Percentiles rank a stretch among this genome's conserved stretches.
Conservation (phyloP, 2,113 vertebrate genomes). For the Otocyon megalotis region DNA sequence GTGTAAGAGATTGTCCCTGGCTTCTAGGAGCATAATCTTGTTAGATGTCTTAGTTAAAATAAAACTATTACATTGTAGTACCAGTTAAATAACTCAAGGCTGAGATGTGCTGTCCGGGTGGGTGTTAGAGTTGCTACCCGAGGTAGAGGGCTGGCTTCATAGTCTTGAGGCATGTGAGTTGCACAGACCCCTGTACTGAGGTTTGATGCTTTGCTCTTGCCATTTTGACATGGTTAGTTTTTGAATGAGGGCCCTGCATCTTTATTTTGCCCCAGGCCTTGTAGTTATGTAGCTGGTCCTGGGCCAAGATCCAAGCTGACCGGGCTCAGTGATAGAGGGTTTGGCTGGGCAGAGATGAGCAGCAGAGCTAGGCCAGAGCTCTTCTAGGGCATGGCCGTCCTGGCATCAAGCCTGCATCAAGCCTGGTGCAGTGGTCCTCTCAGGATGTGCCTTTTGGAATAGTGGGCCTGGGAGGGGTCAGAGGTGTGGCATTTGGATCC, state of each 20-base stretch:
- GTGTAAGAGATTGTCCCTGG: background rate
- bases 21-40: background rate
- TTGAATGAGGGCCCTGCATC: background rate
- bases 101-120: background rate
- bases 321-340: fast-evolving
- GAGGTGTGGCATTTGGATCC: background rate
- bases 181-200: background rate
- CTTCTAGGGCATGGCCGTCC: fast-evolving
- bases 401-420: background rate
- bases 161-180: fast-evolving
- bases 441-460: background rate
- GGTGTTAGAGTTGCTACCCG: background rate
- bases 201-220: background rate
- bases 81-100: background rate
- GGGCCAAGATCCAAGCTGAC: background rate
- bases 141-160: background rate
- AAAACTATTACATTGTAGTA: background rate
- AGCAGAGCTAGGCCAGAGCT: background rate
- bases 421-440: background rate
- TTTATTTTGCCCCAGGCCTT: background rate
- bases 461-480: background rate
- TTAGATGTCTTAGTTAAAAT: background rate
- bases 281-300: background rate
- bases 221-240: background rate
- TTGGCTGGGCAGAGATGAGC: background rate